Conservation (phyloP, 1,140 invertebrate genomes). For the Palaemon carinicauda region DNA sequence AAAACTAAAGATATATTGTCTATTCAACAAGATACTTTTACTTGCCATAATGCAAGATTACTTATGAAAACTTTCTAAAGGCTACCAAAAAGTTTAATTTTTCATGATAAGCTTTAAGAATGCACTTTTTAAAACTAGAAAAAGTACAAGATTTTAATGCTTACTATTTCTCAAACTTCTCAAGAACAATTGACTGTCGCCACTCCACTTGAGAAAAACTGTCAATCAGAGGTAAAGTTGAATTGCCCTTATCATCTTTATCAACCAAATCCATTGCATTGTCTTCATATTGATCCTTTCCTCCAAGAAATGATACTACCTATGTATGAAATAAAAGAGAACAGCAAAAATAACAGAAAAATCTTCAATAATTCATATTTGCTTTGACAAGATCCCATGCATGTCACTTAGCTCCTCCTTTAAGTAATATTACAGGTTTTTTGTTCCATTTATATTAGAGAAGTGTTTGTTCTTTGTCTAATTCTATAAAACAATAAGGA, state of each 20-base stretch:
- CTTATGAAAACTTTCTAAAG: too few species aligned
- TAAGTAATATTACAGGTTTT: too few species aligned
- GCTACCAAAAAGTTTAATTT: too few species aligned
- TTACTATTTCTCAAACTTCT: constrained; percentile 10
- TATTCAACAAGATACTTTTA: too few species aligned
- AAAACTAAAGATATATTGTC: too few species aligned
- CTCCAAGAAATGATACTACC: constrained; percentile 39
- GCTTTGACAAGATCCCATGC: too few species aligned
- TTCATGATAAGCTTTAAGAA: too few species aligned
- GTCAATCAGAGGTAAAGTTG: constrained; percentile 19
- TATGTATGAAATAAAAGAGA: background rate
- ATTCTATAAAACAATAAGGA: too few species aligned
- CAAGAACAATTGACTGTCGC: constrained; percentile 25
- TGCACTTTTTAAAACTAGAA: background rate
- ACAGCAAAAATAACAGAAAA: background rate
- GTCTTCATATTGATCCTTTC: constrained; percentile 32
- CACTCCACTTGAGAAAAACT: constrained; percentile 24
- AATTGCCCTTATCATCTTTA: background rate
- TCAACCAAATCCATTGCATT: background rate
- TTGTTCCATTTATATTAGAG: too few species aligned
- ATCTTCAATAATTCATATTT: background rate
- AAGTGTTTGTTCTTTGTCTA: too few species aligned
- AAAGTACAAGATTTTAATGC: background rate
- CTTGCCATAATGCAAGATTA: background rate
- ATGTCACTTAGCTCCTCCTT: too few species aligned